A percentile compares a stretch with the other conserved stretches of the same genome.
These are phyloP conservation scores for Mythimna impura DNA, from an alignment of 2,888 invertebrate genomes.

Conservation along the genomic window DNA sequence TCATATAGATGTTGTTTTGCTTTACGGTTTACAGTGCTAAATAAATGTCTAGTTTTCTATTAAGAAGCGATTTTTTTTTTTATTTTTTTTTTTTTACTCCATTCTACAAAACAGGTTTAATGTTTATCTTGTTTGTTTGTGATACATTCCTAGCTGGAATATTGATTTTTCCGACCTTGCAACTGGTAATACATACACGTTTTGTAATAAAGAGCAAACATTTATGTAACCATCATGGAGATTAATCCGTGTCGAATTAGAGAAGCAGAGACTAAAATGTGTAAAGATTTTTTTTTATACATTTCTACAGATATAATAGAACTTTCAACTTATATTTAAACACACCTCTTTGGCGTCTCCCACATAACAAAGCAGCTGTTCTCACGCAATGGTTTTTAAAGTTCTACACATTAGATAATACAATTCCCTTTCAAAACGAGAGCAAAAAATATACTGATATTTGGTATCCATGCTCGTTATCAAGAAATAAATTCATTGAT, in stretches of 20 bases:
- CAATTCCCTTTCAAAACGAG: neutral
- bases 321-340: conserved; percentile 18
- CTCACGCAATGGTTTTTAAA: conserved; percentile 34
- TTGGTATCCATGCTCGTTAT: conserved; percentile 5
- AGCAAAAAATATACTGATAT: neutral
- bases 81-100: neutral
- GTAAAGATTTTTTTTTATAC: neutral
- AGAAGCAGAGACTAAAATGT: neutral
- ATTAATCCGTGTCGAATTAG: neutral
- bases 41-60: conserved; percentile 17
- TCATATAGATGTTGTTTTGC: conserved; percentile 53
- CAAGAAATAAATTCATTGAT: conserved; percentile 15
- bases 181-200: neutral
- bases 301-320: neutral
- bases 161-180: neutral
- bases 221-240: neutral
- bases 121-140: neutral
- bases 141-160: too few species aligned
- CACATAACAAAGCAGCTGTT: conserved; percentile 31
- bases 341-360: conserved; percentile 42
- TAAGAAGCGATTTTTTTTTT: conserved; percentile 9
- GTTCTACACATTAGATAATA: conserved; percentile 29
- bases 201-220: neutral
- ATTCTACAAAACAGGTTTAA: neutral
- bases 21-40: conserved; percentile 20